Evolutionary conservation across 2,888 invertebrate species (phyloP).

Genomic region (Caenorhabditis angaria): DNA sequence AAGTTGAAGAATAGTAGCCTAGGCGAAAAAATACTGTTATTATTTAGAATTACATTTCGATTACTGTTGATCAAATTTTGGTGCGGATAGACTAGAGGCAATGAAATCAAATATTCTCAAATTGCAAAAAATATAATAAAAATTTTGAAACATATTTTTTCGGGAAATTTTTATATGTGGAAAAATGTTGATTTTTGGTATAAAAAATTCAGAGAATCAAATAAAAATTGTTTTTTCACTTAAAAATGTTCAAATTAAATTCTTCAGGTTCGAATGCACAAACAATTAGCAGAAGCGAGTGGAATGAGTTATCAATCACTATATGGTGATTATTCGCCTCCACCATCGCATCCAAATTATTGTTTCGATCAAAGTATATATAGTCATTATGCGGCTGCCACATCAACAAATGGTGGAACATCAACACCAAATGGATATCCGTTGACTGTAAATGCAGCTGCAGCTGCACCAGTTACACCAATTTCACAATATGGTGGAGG

Average conservation of each 20-base stretch:
- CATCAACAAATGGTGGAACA: constrained; percentile 29
- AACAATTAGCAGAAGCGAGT: constrained; percentile 61
- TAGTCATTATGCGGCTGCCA: constrained; percentile 12
- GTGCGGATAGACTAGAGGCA: no score
- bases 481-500: constrained; percentile 33
- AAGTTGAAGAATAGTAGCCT: no score
- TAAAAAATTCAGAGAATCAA: no score
- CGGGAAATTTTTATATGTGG: no score
- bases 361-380: constrained; percentile 36
- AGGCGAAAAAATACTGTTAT: no score
- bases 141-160: no score
- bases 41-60: no score
- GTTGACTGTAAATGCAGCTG: constrained; percentile 29
- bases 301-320: constrained; percentile 41
- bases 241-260: neutral
- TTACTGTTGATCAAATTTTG: no score
- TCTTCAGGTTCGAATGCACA: constrained; percentile 65
- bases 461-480: constrained; percentile 46
- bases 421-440: constrained; percentile 40
- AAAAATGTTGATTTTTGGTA: no score
- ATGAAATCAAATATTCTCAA: no score
- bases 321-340: constrained; percentile 60
- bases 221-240: neutral
- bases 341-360: constrained; percentile 32
- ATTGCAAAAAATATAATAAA: no score